These are phyloP conservation scores for Psix sp. DNA, from an alignment of 1,140 invertebrate genomes.

Conservation along the genomic window DNA sequence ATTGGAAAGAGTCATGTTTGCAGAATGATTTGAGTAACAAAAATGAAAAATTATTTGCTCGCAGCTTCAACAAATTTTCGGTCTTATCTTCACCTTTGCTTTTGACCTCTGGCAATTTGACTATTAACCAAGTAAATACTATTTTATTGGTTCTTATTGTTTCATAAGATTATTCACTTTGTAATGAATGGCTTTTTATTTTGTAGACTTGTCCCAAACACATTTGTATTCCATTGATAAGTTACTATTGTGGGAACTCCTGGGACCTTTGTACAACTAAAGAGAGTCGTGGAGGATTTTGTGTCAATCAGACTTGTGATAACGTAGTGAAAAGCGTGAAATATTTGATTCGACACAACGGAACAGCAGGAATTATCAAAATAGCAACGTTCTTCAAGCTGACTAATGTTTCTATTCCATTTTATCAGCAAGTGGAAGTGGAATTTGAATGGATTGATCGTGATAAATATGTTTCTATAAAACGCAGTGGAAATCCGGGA, in stretches of 20 bases:
- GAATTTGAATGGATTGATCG: slow-evolving; percentile 76
- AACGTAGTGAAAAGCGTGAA: slow-evolving; percentile 77
- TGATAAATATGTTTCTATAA: slow-evolving; percentile 64
- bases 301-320: slow-evolving; percentile 63
- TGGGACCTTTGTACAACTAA: slow-evolving; percentile 63
- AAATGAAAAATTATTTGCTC: slow-evolving; percentile 68
- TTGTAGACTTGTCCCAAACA: slow-evolving; percentile 76
- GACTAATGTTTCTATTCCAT: slow-evolving; percentile 69
- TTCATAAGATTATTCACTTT: too few relatives aligned
- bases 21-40: slow-evolving; percentile 68
- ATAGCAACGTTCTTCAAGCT: slow-evolving; percentile 73
- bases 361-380: slow-evolving; percentile 77
- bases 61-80: slow-evolving; percentile 69
- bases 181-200: too few relatives aligned
- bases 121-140: slow-evolving; percentile 56
- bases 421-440: slow-evolving; percentile 77
- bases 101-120: slow-evolving; percentile 60
- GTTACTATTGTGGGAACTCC: slow-evolving; percentile 70
- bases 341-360: slow-evolving; percentile 79
- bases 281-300: slow-evolving; percentile 54
- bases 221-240: slow-evolving; percentile 73
- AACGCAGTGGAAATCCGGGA: slow-evolving; percentile 83
- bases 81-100: slow-evolving; percentile 67
- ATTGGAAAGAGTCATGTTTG: slow-evolving; percentile 73
- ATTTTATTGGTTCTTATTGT: too few relatives aligned